A percentile compares a stretch with the other conserved stretches of the same genome.
These are phyloP conservation scores for Seira musarum DNA, from an alignment of 2,888 invertebrate genomes.

Conservation along the genomic window DNA sequence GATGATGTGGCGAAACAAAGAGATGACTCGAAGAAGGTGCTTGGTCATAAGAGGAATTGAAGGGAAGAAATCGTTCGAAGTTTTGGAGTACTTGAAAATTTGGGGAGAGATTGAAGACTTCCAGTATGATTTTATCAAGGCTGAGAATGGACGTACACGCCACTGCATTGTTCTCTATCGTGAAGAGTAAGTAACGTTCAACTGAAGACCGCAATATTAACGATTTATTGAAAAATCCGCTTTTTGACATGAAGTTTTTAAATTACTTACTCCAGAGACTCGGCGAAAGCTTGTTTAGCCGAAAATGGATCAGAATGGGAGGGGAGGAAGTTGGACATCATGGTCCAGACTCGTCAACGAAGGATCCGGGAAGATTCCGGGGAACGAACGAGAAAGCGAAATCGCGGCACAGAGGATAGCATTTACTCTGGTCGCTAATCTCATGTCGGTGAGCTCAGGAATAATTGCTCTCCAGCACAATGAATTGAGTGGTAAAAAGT, in stretches of 20 bases:
- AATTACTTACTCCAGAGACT: constrained; percentile 3
- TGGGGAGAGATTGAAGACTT: constrained; percentile 46
- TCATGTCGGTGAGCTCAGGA: no score
- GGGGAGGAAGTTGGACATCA: neutral
- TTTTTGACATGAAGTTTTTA: no score
- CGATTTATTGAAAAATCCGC: no score
- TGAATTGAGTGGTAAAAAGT: no score
- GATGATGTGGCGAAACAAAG: neutral
- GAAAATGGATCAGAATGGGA: neutral
- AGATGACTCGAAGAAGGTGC: neutral
- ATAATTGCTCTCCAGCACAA: no score
- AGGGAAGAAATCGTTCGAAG: constrained; percentile 9
- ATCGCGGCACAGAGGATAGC: no score
- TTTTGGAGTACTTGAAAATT: constrained; percentile 26
- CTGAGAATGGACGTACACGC: constrained; percentile 11
- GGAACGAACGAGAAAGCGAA: no score
- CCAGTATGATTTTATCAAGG: constrained; percentile 21
- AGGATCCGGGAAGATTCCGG: no score
- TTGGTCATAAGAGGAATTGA: constrained; percentile 21
- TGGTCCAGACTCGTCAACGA: no score
- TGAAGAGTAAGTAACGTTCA: neutral
- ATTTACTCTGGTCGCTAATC: no score
- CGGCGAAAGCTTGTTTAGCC: neutral
- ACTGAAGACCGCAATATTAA: no score
- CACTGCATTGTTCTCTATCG: constrained; percentile 9